Evolutionary conservation across 2,113 vertebrate species (phyloP).

Genomic region (Esox niger): DNA sequence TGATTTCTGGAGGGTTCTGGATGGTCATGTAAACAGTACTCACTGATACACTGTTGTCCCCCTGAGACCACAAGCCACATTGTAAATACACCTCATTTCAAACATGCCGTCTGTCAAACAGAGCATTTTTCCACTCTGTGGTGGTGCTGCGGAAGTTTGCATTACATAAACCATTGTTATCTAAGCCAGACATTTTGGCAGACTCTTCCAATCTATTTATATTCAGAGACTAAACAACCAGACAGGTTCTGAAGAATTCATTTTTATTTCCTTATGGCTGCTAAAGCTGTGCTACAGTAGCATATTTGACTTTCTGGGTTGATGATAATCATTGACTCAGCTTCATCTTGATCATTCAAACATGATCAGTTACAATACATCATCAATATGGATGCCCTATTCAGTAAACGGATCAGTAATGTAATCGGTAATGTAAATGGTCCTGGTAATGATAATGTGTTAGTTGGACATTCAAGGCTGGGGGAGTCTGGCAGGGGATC

Average conservation of each 20-base stretch:
- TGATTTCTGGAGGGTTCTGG: background rate
- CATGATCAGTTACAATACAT: background rate
- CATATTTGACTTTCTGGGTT: no score
- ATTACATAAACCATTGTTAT: background rate
- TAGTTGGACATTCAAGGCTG: constrained; percentile 20
- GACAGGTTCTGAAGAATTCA: background rate
- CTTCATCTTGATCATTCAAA: background rate
- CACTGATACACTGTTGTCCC: background rate
- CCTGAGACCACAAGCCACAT: background rate
- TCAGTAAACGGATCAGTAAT: no score
- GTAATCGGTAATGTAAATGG: no score
- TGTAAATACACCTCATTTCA: background rate
- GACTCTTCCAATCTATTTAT: background rate
- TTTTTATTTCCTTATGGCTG: background rate
- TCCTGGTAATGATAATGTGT: background rate
- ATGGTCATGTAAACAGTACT: background rate
- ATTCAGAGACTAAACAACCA: background rate
- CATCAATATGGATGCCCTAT: background rate
- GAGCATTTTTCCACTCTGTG: background rate
- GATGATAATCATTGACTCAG: no score
- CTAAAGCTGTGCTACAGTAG: background rate
- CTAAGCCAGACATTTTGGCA: background rate
- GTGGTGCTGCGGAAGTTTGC: background rate
- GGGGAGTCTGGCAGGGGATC: constrained; percentile 10
- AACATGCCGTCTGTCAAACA: constrained; percentile 10